Conservation (phyloP, 2,113 vertebrate species). For the Corydoras sp. region DNA sequence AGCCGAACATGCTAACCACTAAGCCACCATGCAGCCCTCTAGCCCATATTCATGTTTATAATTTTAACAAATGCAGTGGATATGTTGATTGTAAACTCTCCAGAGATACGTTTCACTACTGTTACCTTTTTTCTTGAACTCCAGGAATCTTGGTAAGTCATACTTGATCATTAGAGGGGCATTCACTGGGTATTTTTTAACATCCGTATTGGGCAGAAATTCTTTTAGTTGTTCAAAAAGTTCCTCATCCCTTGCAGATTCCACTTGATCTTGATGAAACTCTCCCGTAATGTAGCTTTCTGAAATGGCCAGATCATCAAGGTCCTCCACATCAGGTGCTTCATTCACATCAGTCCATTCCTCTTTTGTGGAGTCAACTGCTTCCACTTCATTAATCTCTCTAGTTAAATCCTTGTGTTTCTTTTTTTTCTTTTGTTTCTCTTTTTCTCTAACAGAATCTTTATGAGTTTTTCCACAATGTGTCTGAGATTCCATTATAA, state of each 20-base stretch:
- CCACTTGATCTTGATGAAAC: background rate
- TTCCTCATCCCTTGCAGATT: background rate
- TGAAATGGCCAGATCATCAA: background rate
- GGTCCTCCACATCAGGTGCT: background rate
- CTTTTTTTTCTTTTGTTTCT: background rate
- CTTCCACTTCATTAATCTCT: background rate
- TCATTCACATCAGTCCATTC: background rate
- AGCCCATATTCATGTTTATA: no score
- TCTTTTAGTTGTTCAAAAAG: constrained; percentile 29
- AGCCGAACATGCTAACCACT: no score
- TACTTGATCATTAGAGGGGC: constrained; percentile 24
- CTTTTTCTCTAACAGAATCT: constrained; percentile 1
- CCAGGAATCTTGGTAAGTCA: constrained; percentile 40
- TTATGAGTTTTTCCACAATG: background rate
- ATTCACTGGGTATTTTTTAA: background rate
- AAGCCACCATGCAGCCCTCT: no score
- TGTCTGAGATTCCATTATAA: background rate
- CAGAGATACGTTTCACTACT: background rate
- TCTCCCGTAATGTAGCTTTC: background rate
- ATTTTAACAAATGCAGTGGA: background rate
- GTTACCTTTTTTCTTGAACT: constrained; percentile 44
- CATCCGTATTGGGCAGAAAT: constrained; percentile 26
- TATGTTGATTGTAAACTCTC: background rate
- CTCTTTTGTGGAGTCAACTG: background rate
- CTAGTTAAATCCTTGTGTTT: background rate